These are phyloP conservation scores for Muntiacus muntjak DNA, from an alignment of 2,113 vertebrate species.

Conservation along the genomic window DNA sequence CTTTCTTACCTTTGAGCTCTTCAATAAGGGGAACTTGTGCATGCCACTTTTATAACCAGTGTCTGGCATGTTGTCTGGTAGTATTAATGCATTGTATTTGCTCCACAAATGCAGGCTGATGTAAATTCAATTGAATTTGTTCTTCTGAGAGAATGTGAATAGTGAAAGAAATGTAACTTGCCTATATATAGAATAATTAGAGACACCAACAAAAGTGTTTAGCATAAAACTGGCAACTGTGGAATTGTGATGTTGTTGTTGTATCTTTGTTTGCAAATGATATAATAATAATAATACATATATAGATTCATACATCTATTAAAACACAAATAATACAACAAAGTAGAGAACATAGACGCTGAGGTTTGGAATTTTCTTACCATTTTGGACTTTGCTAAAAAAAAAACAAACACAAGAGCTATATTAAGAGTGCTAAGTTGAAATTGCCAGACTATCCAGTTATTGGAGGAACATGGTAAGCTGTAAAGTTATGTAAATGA, in stretches of 20 bases:
- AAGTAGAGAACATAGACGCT: not conserved
- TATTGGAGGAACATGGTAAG: not conserved
- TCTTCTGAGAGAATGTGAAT: not conserved
- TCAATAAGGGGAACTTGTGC: not conserved
- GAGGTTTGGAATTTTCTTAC: not conserved
- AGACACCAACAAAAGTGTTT: not conserved
- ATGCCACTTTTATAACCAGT: not conserved
- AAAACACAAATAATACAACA: not conserved
- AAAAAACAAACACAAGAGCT: conserved; percentile 27
- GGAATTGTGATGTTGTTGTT: not conserved
- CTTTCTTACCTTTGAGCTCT: not conserved
- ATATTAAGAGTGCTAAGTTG: not conserved
- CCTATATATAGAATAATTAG: not conserved
- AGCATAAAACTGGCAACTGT: not conserved
- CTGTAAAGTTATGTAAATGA: not conserved
- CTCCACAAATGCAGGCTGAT: not conserved
- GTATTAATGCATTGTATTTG: not conserved
- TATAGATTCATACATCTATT: not conserved
- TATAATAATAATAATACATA: not conserved
- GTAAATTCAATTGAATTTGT: not conserved
- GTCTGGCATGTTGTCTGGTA: not conserved
- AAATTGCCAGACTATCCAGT: not conserved
- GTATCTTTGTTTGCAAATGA: conserved; percentile 34
- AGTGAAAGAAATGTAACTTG: not conserved
- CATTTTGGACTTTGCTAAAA: not conserved